Percentiles rank a stretch among this genome's conserved stretches.
These are phyloP conservation scores for Sinocyclocheilus anshuiensis DNA, from an alignment of 2,113 vertebrate species.

Conservation along the genomic window DNA sequence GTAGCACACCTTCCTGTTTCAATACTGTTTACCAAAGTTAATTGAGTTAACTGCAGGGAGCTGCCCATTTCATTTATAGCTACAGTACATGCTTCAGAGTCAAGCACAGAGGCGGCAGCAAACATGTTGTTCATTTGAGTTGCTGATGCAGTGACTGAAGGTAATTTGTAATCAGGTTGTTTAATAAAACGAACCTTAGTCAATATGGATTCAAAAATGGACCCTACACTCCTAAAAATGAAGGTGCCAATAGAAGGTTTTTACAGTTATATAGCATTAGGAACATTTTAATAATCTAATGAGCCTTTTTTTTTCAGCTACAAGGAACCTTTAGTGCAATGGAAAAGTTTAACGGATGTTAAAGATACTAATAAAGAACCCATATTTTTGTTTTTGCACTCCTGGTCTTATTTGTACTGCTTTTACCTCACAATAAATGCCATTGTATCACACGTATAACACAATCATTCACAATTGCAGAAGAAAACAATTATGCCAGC, in stretches of 20 bases:
- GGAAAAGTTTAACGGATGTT: background rate
- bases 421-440: background rate
- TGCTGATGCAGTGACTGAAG: background rate
- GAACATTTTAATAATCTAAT: background rate
- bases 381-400: background rate
- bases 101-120: background rate
- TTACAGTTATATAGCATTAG: background rate
- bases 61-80: conserved; percentile 40
- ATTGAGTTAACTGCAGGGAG: conserved; percentile 58
- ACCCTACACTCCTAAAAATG: background rate
- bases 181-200: background rate
- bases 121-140: conserved; percentile 40
- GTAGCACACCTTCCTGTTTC: conserved; percentile 42
- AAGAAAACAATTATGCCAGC: background rate
- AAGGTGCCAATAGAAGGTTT: background rate
- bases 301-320: no score
- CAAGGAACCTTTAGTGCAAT: background rate
- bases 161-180: background rate
- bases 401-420: background rate
- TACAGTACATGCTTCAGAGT: background rate
- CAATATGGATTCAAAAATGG: background rate
- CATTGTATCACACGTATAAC: background rate
- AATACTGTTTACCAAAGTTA: conserved; percentile 51
- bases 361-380: background rate
- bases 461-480: background rate